Evolutionary conservation across 1,140 invertebrate species (phyloP).

Genomic region (Diorhabda sublineata): DNA sequence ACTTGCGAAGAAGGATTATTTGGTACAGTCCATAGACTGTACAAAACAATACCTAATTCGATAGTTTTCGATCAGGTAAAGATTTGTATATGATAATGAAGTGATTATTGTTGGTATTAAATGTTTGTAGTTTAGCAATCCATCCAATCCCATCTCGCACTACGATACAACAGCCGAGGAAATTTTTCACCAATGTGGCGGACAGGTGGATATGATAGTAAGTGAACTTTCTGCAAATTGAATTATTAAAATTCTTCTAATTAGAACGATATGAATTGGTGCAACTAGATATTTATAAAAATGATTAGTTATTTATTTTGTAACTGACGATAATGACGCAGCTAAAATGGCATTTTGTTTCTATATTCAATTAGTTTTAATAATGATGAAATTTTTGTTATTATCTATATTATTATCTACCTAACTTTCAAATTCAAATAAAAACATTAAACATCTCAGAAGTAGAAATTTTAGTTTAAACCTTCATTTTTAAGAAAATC

Average conservation of each 20-base stretch:
- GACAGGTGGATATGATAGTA: slow-evolving; percentile 76
- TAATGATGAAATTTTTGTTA: too few species aligned
- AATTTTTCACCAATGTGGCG: slow-evolving; percentile 74
- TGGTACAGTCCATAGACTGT: slow-evolving; percentile 77
- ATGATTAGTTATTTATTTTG: too few species aligned
- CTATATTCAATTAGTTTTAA: too few species aligned
- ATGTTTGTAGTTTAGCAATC: slow-evolving; percentile 71
- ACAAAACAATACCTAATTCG: slow-evolving; percentile 83
- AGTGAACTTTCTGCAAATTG: slow-evolving; percentile 8
- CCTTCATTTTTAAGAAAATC: too few species aligned
- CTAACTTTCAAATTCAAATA: too few species aligned
- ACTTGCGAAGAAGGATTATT: slow-evolving; percentile 89
- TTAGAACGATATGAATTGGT: neutral
- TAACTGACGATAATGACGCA: too few species aligned
- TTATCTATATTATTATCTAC: too few species aligned
- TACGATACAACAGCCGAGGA: slow-evolving; percentile 87
- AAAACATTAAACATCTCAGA: too few species aligned
- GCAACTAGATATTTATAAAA: too few species aligned
- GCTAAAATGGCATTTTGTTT: too few species aligned
- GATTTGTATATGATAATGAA: neutral
- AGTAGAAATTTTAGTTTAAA: too few species aligned
- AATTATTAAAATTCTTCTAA: neutral
- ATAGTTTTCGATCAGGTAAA: slow-evolving; percentile 90
- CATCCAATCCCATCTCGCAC: slow-evolving; percentile 86
- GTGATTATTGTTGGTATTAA: neutral